Conservation (phyloP, 1,140 invertebrate genomes). For the Odontomachus brunneus region DNA sequence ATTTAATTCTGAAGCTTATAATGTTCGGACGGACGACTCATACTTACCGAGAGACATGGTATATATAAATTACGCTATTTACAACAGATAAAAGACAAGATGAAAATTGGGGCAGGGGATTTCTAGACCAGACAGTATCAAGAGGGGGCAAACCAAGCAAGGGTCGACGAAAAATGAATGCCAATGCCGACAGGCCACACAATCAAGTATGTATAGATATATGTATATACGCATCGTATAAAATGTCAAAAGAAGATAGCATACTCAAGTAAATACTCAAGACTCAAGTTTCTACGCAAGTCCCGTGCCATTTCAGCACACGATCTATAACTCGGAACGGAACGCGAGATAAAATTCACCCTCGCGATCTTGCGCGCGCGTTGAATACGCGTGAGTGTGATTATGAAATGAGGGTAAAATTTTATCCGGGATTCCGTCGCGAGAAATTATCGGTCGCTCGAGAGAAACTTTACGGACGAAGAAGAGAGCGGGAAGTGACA, state of each 20-base stretch:
- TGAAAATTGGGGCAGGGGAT: neutral
- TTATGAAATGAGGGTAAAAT: no score
- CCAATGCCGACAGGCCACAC: neutral
- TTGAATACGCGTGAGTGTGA: no score
- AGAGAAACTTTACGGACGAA: neutral
- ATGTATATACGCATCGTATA: no score
- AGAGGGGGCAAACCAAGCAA: conserved; percentile 12
- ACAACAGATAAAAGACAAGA: conserved; percentile 9
- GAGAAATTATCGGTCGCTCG: neutral
- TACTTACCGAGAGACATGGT: neutral
- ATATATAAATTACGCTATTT: conserved; percentile 4
- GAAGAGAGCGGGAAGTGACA: conserved; percentile 10
- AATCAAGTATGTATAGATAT: conserved; percentile 2
- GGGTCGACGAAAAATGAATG: conserved; percentile 3
- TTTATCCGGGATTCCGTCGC: neutral
- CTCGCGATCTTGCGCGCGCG: no score
- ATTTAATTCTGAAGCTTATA: neutral
- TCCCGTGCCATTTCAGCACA: neutral
- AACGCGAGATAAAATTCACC: neutral
- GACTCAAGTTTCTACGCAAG: conserved; percentile 21
- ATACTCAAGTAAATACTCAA: conserved; percentile 5
- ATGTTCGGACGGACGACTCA: neutral
- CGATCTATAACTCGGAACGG: conserved; percentile 1
- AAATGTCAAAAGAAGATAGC: neutral
- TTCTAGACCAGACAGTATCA: conserved; percentile 21